Evolutionary conservation across 2,888 invertebrate species (phyloP).

Genomic region (Schrankia costaestrigalis): DNA sequence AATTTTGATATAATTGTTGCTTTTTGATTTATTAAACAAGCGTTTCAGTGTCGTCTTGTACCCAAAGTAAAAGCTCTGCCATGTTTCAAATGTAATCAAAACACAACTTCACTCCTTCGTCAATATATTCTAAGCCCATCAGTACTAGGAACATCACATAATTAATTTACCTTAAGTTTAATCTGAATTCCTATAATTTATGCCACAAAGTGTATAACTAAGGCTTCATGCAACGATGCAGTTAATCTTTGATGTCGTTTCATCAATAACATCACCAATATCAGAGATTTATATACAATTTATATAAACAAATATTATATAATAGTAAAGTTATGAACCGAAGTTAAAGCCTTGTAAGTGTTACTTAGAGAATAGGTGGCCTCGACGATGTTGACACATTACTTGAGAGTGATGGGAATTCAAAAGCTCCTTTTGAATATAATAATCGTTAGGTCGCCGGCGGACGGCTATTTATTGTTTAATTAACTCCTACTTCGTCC

Average conservation of each 20-base stretch:
- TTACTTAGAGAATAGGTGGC: conserved; percentile 25
- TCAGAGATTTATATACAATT: conserved; percentile 1
- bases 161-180: too few species aligned
- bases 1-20: too few species aligned
- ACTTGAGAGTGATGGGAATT: conserved; percentile 77
- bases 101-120: too few species aligned
- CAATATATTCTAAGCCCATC: too few species aligned
- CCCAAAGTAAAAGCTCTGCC: too few species aligned
- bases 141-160: too few species aligned
- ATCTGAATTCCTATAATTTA: too few species aligned
- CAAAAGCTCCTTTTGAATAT: conserved; percentile 75
- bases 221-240: background rate
- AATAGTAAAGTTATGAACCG: conserved; percentile 4
- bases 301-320: conserved; percentile 7
- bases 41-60: too few species aligned
- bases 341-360: conserved; percentile 8
- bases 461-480: conserved; percentile 73
- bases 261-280: conserved; percentile 5
- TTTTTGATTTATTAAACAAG: too few species aligned
- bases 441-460: conserved; percentile 62
- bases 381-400: conserved; percentile 68
- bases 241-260: conserved; percentile 5
- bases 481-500: conserved; percentile 66
- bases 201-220: too few species aligned
- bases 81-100: too few species aligned